Base-by-base conservation (phyloP, 2,888 invertebrate species). In the Aphodius sticticus region DNA sequence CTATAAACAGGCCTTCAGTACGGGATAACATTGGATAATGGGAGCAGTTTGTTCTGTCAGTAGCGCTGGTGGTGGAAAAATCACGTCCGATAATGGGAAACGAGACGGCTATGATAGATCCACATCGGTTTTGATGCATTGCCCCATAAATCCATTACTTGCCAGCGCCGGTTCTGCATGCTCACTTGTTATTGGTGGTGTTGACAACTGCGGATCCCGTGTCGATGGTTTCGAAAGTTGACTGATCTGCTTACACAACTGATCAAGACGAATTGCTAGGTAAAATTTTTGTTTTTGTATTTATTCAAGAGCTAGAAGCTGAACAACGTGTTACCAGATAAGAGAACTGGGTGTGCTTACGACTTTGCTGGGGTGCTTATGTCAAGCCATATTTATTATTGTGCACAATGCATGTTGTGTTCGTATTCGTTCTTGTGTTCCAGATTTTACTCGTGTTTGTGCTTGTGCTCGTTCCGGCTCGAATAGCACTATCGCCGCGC, bases 101-200 rank as follows among this genome's bases (percentile, higher is more conserved):
- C 53, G 53, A 53, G 53, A 53, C 53, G 53, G 53, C 53, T 9
- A 53, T 53, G 53, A 53, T 53, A 53, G 53, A 53, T 53, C 12
- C 53, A 53, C 53, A 53, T 53, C 53, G 12, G 53, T 53, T 53
- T 53, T 53, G 53, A 53, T 53, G 53, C 53, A 53, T 53, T 53
- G 53, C 53, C 53, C 53, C 53, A 53, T 53, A 53, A 53, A 53
- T 53, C 53, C 53, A 53, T 53, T 53, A 53, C 53, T 53, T 53
- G 53, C 53, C 53, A 53, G 53, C 7, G 9, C 53, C 53, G 53
- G 53, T 9, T 53, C 53, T 53, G 53, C 53, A 53, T 7, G 53
- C 53, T 5, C 53, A 53, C 53, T 53, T 53, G 53, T 53, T 53
- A 53, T 53, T 53, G 53, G 9, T 12, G 9, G 53, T 53, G 53